phyloP scores from a whole-genome alignment of 2,797 vertebrate genomes.

The Takifugu ocellatus region DNA sequence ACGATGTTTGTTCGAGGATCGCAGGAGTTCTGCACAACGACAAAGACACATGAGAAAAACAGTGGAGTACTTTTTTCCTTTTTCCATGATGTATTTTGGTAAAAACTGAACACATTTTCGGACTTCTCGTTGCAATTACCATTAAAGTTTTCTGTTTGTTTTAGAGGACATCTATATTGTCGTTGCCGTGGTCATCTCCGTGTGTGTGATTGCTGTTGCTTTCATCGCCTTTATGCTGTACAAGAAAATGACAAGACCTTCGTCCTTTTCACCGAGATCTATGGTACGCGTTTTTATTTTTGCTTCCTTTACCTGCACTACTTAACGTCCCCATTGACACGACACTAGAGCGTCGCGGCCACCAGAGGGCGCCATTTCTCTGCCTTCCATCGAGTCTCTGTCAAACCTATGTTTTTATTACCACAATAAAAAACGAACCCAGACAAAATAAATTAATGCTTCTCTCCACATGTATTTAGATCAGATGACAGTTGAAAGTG shows the following conservation, averaged over 20 bases:
- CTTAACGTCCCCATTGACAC: too few species aligned
- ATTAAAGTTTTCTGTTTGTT: neutral
- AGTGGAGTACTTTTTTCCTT: conserved; percentile 25
- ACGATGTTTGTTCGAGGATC: neutral
- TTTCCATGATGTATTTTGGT: neutral
- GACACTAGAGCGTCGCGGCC: too few species aligned
- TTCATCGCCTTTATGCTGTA: conserved; percentile 1
- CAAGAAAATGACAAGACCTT: conserved; percentile 5
- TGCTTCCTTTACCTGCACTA: neutral
- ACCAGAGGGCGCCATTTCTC: too few species aligned
- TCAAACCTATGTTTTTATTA: too few species aligned
- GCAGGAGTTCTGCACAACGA: conserved; percentile 22
- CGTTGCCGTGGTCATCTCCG: accelerated
- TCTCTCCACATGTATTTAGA: too few species aligned
- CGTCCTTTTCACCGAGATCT: accelerated
- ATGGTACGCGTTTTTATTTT: conserved; percentile 35
- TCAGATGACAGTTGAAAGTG: too few species aligned
- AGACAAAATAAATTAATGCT: too few species aligned
- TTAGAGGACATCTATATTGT: accelerated
- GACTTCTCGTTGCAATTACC: neutral
- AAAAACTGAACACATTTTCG: neutral
- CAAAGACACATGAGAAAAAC: accelerated
- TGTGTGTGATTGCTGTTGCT: accelerated
- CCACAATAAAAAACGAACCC: too few species aligned
- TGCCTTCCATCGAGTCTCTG: neutral